Evolutionary conservation across 2,888 invertebrate genomes (phyloP), one percentile per base, ranked within the genome.

Genomic region (Labia minor): DNA sequence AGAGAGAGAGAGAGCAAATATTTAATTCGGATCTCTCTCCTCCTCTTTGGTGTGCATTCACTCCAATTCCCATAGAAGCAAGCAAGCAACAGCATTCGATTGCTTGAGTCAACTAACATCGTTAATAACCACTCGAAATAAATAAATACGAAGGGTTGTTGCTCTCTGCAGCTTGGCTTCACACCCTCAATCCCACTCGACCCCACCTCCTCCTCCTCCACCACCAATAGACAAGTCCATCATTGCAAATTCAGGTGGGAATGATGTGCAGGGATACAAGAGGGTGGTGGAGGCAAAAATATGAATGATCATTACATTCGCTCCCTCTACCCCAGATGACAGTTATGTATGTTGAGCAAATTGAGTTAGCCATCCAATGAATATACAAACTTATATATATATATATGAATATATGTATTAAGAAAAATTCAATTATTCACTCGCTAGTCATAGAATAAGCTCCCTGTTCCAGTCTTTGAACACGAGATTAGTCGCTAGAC

Each of bases 1-100:
- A n/a, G n/a, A n/a, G n/a, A n/a, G n/a, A n/a, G n/a, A n/a, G n/a
- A 49, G 49, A 49, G 49, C 49, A 49, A 49, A 49, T 49, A 49
- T 49, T 49, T 49, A 49, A 49, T 49, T 49, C 49, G n/a, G 49
- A 49, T 33, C 33, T 33, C 11, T 6, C n/a, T n/a, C n/a, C n/a
- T 26, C 26, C 49, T 49, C 49, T 49, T 14, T 49, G 26, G 26
- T 26, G 49, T 49, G 49, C 49, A 49, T 49, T 14, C 49, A 49
- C n/a, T 49, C 49, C n/a, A 49, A 49, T 49, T 49, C n/a, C 16
- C 49, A 49, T 11, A 49, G 49, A 49, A 49, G 49, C 26, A 26
- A 26, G 26, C 26, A 26, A n/a, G 26, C 26, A 26, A 8, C 26
- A 26, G 26, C 16, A 49, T 49, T 49, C 49, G 49, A 49, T 49